A percentile compares a stretch with the other conserved stretches of the same genome.
These are phyloP conservation scores for Muricea muricata DNA, from an alignment of 92 coral and sea anemone genomes.

Conservation along the genomic window DNA sequence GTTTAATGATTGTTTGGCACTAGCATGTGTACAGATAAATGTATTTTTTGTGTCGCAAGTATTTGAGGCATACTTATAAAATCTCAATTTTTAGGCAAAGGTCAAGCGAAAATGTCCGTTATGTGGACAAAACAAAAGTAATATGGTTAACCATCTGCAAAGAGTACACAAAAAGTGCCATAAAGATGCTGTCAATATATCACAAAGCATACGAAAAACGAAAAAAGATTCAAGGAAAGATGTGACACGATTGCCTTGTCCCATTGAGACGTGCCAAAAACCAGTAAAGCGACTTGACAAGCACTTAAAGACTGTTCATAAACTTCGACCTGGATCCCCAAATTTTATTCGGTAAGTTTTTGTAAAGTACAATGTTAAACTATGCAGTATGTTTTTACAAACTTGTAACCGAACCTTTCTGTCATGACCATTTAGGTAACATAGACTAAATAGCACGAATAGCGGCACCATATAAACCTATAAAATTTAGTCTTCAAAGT, in stretches of 20 bases:
- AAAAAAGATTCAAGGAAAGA: neutral
- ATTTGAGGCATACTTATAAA: neutral
- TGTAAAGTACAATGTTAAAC: too few relatives aligned
- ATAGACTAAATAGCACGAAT: too few relatives aligned
- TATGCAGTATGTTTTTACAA: too few relatives aligned
- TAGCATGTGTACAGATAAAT: too few relatives aligned
- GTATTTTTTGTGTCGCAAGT: too few relatives aligned
- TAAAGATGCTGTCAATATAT: neutral
- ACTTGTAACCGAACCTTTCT: too few relatives aligned
- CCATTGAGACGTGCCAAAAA: neutral
- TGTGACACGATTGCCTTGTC: neutral
- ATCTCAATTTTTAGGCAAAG: neutral
- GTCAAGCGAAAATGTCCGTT: neutral
- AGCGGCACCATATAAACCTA: too few relatives aligned
- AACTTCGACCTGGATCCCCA: neutral
- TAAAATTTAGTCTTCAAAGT: too few relatives aligned
- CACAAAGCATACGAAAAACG: neutral
- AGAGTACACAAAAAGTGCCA: neutral
- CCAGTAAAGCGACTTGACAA: conserved; percentile 26
- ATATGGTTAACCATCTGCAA: neutral
- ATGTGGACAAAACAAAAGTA: neutral
- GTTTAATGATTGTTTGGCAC: too few relatives aligned
- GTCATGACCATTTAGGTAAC: too few relatives aligned
- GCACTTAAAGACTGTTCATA: neutral
- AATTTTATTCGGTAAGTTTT: neutral